A percentile compares a stretch with the other conserved stretches of the same genome.
phyloP scores from a whole-genome alignment of 2,888 invertebrate genomes.

The Ichneumoninae sp. region DNA sequence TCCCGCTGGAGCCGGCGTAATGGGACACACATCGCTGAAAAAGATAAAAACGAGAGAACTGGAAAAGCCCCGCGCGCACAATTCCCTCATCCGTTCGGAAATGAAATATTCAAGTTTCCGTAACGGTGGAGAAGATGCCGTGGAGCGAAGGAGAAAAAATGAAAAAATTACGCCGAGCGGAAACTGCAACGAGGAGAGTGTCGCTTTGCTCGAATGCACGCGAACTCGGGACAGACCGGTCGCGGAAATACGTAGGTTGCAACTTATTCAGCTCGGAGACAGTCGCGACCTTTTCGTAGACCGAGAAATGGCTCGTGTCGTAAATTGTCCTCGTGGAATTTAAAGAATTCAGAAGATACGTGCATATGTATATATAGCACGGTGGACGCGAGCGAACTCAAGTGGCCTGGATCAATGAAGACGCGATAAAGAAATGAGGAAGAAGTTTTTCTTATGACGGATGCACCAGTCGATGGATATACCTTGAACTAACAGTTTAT shows the following conservation, averaged over 20 bases:
- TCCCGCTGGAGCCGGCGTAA: background rate
- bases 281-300: constrained; percentile 34
- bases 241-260: constrained; percentile 31
- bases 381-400: background rate
- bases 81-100: constrained; percentile 34
- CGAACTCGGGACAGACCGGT: background rate
- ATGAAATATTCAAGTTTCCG: constrained; percentile 42
- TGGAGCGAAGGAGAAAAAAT: background rate
- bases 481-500: background rate
- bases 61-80: constrained; percentile 3
- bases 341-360: constrained; percentile 33
- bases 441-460: background rate
- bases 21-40: background rate
- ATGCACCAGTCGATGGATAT: background rate
- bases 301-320: background rate
- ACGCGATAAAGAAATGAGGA: background rate
- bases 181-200: constrained; percentile 10
- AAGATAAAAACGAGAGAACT: constrained; percentile 20
- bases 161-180: background rate
- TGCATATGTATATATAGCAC: background rate
- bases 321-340: constrained; percentile 36
- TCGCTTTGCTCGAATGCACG: constrained; percentile 17
- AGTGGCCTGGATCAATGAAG: constrained; percentile 15
- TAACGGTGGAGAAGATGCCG: background rate
- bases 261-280: constrained; percentile 37